Evolutionary conservation across 2,888 invertebrate species (phyloP), one percentile per base, ranked within the genome.

Genomic region (Tanytarsus gracilentus): DNA sequence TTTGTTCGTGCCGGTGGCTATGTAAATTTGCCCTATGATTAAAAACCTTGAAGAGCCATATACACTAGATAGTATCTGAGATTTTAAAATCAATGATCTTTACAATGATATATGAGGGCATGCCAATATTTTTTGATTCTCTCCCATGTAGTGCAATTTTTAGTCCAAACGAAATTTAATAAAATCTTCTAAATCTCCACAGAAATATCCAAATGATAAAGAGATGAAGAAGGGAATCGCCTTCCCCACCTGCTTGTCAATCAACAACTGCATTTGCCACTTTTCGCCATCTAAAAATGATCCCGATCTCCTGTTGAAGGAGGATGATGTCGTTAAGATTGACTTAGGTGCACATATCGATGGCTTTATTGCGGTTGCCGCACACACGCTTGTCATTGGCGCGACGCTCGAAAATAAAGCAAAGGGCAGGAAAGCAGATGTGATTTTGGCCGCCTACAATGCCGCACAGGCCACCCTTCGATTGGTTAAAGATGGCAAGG

Each of bases 221-320:
- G 95, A 97, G 66, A 80, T 97, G 68, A 96, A 94, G 73, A 98
- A 98, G 77, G 97, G 96, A 67, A 92, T 98, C 70, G 97, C 99
- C 39, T 99, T 99, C 76, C 99, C 99, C 61, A 98, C 98, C 63
- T 99, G 98, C 77, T 83, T 99, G 64, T 98, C 97, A 18, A 88
- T 96, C 61, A 99, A 99, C 78, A 97, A 99, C 76, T 97, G 97
- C 77, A 94, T 99, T 73, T 99, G 99, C 75, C 99, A 99, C 75
- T 99, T 87, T 74, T 98, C 98, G 53, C 99, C 99, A 23, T 84
- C 97, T 64, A 86, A 87, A 66, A 92, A 89, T 75, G 99, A 99
- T 77, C 80, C 86, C 14, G 93, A 94, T 75, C 85, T 84, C 66
- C 78, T 81, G 64, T 76, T 98, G 61, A 88, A 93, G 74, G 84